Evolutionary conservation across 2,888 invertebrate species (phyloP), one percentile per base, ranked within the genome.

Genomic region (Vandiemenella viatica): DNA sequence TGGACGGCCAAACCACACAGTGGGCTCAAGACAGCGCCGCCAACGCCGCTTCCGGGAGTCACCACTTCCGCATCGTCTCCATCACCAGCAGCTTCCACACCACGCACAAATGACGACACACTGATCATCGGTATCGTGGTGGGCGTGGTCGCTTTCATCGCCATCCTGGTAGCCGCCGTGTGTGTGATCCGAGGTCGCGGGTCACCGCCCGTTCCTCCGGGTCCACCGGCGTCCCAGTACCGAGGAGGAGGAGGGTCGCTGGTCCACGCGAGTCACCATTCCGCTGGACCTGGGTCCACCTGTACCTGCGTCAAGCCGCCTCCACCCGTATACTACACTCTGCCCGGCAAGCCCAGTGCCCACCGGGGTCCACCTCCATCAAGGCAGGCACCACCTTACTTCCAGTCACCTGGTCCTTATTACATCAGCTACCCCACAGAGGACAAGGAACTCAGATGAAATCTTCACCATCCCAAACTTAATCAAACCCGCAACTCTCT

Each of bases 41-140:
- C 46, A 23, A 23, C 32, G 8, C 23, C 17, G 38, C 51, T 46
- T 17, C 48, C 48, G 1, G 46, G 52, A 13, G 45, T 37, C n/a
- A 37, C 32, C 1, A 49, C 20, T n/a, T 17, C 38, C 38, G 43
- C 46, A 47, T 26, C 58, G 20, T n/a, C 40, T 26, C 49, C 49
- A n/a, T 26, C 45, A 37, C 46, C 52, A 42, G 41, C 43, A 41
- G 42, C 46, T 44, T 45, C 76, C 51, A 68, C 75, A 32, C 72
- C 80, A 50, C 69, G 85, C 10, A 81, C 77, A 48, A 90, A 89
- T 59, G 91, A 92, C 59, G 91, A 91, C 58, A 90, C 89, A 4
- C 70, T 92, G n/a, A 91, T 92, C 46, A 91, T 92, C 51, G 89
- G 89, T n/a, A 91, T 92, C 56, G 90, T 91, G 0, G 90, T 90